phyloP scores from a whole-genome alignment of 1,140 invertebrate species.

The Seison nebaliae region DNA sequence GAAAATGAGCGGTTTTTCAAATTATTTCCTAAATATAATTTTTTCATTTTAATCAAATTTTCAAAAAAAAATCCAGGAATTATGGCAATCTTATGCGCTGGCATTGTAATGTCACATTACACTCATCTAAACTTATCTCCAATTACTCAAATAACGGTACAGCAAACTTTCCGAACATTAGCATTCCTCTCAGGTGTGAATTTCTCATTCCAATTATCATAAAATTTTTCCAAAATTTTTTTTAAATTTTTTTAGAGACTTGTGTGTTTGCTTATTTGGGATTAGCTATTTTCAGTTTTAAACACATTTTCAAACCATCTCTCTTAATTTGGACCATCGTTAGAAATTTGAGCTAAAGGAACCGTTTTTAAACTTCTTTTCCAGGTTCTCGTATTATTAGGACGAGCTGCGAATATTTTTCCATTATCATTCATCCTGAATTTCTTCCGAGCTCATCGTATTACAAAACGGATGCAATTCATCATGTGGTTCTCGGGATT shows the following conservation, averaged over 20 bases:
- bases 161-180: slow-evolving; percentile 84
- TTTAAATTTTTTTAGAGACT: slow-evolving; percentile 59
- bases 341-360: slow-evolving; percentile 14
- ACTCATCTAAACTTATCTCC: slow-evolving; percentile 93
- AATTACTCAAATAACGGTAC: slow-evolving; percentile 91
- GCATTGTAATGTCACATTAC: slow-evolving; percentile 97
- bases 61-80: too few species aligned
- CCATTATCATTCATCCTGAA: slow-evolving; percentile 72
- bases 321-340: slow-evolving; percentile 67
- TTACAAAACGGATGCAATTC: slow-evolving; percentile 90
- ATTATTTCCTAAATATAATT: slow-evolving; percentile 29
- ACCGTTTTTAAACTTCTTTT: slow-evolving; percentile 12
- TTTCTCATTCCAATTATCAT: background rate
- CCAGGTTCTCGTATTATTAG: slow-evolving; percentile 53
- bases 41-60: slow-evolving; percentile 2
- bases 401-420: slow-evolving; percentile 82
- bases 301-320: slow-evolving; percentile 41
- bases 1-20: slow-evolving; percentile 58
- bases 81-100: slow-evolving; percentile 95
- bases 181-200: slow-evolving; percentile 57
- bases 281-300: slow-evolving; percentile 82
- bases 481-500: slow-evolving; percentile 93
- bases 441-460: slow-evolving; percentile 80
- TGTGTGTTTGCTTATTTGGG: slow-evolving; percentile 97
- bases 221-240: background rate